Base-by-base conservation (phyloP, 2,113 vertebrate genomes). In the Andinoacara biseriatus region DNA sequence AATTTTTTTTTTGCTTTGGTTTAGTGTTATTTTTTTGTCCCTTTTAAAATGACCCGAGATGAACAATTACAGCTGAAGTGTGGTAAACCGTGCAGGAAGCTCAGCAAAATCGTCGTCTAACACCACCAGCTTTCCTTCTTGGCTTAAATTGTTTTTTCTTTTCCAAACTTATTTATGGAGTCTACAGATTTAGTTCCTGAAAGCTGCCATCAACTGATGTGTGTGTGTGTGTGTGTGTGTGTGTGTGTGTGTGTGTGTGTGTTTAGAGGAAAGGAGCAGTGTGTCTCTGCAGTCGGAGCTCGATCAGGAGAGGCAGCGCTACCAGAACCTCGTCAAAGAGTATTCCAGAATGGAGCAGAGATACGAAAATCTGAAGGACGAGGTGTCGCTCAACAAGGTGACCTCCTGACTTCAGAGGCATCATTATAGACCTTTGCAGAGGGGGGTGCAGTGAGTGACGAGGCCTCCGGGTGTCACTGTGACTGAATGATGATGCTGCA, bases 291-390 rank as follows among this genome's bases (percentile, higher is more conserved):
- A 96, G 90, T 91, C 92, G 0, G 98, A 99, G 29, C 92, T 99
- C 87, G 96, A 99, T 20, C 96, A 95, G 1, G 98, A 99, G 80
- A 90, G 98, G 0, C 94, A 95, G 69, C 96, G 97, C 18, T 97
- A 99, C 86, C 98, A 99, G 95, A 99, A 97, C 63, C 96, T 99
- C 0, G 93, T 99, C 14, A 98, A 98, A 88, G 97, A 99, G 17
- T 98, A 96, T 90, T 97, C 97, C 0, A 92, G 93, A 49, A 85
- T 99, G 92, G 98, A 99, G 94, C 98, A 97, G 94, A 95, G 96
- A 96, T 99, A 97, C 0, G 98, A 99, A 84, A 99, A 96, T 90
- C 90, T 99, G 74, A 93, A 90, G 81, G 98, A 99, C 10, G 98
- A 99, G 90, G 86, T 97, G 22, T 93, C 92, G 1, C 24, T 96